Evolutionary conservation across 2,797 vertebrate species (phyloP), one percentile per base, ranked within the genome.

Genomic region (Stomatorhinus walkeri): DNA sequence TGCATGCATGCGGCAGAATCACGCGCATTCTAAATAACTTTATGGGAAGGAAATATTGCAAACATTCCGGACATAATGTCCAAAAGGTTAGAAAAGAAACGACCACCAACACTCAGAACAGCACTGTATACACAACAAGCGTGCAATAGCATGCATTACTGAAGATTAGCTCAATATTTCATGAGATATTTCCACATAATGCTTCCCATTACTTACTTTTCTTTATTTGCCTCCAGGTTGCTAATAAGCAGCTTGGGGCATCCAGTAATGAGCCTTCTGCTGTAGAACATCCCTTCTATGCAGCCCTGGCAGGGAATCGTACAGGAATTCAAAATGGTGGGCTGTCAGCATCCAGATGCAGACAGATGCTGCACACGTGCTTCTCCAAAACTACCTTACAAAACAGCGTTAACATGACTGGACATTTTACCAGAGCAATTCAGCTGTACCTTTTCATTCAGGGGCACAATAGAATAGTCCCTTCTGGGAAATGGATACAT

Each of bases 301-400:
- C 87, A 87, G 56, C 92, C 90, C 19, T 36, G 95, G 94, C 51
- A 95, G 93, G 85, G 95, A 93, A 0, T 93, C 92, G 95, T 96
- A 85, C 28, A 24, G 52, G 85, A 89, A 24, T 76, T 32, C 12
- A 72, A 72, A 72, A 72, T 64, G 59, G 59, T 28, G 22, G 59
- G 28, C 19, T n/a, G 68, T 12, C 16, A 19, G 48, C 24, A n/a
- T 76, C 61, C 87, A 7, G 22, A 28, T 14, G 8, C 56, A 87
- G 36, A 61, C 40, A 48, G 56, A 28, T 4, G n/a, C 32, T 32
- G 68, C 68, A 36, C 79, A 48, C 7, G 9, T 10, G 59, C 22
- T 3, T 10, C 7, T 64, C 22, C 59, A 83, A 40, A 48, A 6
- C 85, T 40, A 14, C 28, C 51, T 49, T 52, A 52, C 51, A 52